Evolutionary conservation across 1,140 invertebrate genomes (phyloP), one percentile per base, ranked within the genome.

Genomic region (Bactericera cockerelli): DNA sequence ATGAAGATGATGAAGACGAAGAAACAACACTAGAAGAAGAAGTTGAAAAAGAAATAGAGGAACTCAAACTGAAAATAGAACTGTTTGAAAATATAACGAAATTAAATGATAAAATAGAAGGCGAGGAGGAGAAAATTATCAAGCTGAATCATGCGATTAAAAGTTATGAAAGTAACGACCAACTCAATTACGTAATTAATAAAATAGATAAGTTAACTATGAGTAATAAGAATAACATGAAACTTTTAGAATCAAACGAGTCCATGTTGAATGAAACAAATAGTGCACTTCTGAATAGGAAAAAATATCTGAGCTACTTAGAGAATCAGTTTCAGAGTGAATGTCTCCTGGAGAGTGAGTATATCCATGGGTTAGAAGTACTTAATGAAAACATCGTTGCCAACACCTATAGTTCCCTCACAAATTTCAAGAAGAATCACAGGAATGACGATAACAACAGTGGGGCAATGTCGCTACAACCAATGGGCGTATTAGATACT

Each of bases 1-100:
- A 36, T 25, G 56, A 59, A 8, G 39, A 59, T 10, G 57, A 63
- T 26, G 57, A 63, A 26, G 39, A 62, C 21, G 62, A 59, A 56
- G 56, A 62, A 36, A 26, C 58, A 28, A 63, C 59, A 2, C 55
- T 63, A 13, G 55, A 60, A 38, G 55, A 60, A 24, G 59, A 57
- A 22, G 16, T 38, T 1, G 55, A 57, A 19, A 26, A 57, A 2
- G 55, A 57, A 56, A 49, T 56, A 11, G 21, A 57, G 21, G 54
- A 58, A 3, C 21, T 60, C 11, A 42, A 59, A 21, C 56, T 55
- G 56, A 77, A 83, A 70, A 67, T 84, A 2, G 78, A 81, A 62
- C 71, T 84, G 56, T 72, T 84, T 64, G 83, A 87, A 65, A 81
- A 81, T 67, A 76, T 87, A 22, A 75, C 82, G 6, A 79, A 81